Percentiles rank a stretch among this genome's conserved stretches.
These are phyloP conservation scores for Elysia crispata DNA, from an alignment of 2,888 invertebrate genomes.

Conservation along the genomic window DNA sequence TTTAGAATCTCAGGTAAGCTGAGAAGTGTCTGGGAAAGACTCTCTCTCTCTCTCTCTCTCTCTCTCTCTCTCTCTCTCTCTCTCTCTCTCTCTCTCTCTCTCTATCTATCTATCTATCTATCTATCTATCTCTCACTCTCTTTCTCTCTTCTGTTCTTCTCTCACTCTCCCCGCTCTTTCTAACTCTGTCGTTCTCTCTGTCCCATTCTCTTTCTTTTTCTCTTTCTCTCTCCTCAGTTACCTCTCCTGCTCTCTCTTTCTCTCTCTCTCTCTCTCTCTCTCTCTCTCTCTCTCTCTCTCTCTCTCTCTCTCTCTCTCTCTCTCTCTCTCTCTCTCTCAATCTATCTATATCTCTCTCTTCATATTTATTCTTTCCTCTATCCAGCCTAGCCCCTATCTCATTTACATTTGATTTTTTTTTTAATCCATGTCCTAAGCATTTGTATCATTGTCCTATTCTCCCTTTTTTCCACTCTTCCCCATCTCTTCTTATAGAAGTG, in stretches of 20 bases:
- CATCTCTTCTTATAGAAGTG: no score
- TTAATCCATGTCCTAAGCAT: no score
- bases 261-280: neutral
- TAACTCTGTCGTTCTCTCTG: no score
- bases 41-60: slow-evolving; percentile 5
- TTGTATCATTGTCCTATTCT: no score
- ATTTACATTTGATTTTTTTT: no score
- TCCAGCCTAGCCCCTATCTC: neutral
- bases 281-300: slow-evolving; percentile 19
- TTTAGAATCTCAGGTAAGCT: no score
- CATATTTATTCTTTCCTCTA: neutral
- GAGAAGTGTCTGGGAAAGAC: neutral
- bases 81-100: neutral
- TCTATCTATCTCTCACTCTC: neutral
- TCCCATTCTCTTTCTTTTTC: no score
- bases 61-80: neutral
- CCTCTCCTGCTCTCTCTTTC: no score
- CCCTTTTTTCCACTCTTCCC: no score
- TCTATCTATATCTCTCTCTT: neutral
- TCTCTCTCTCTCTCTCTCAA: slow-evolving; percentile 14
- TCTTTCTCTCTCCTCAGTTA: no score
- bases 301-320: neutral
- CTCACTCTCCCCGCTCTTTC: no score
- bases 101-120: neutral
- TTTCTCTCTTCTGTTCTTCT: neutral